Conservation (phyloP, 2,113 vertebrate species). For the Forbesichthys papilliferus region DNA sequence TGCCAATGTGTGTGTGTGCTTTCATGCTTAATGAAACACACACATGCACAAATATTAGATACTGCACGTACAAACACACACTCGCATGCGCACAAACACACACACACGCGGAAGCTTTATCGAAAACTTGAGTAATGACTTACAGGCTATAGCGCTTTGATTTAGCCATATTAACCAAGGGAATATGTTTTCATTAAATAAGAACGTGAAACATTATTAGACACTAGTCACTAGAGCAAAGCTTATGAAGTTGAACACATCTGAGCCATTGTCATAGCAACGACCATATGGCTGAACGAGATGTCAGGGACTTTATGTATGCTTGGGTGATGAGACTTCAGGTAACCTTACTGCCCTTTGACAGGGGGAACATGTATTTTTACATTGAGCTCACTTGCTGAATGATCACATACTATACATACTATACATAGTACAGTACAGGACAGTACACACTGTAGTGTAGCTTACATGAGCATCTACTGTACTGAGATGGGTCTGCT, state of each 20-base stretch:
- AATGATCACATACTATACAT: no score
- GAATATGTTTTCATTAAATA: neutral
- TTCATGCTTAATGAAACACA: conserved; percentile 10
- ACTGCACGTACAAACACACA: conserved; percentile 10
- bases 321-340: no score
- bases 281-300: conserved; percentile 9
- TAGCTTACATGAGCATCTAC: no score
- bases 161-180: conserved; percentile 16
- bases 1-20: neutral
- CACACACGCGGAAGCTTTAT: conserved; percentile 33
- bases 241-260: conserved; percentile 29
- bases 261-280: conserved; percentile 6
- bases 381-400: no score
- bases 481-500: no score
- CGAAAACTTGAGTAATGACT: conserved; percentile 37
- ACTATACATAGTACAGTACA: no score
- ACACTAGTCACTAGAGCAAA: conserved; percentile 19
- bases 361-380: no score
- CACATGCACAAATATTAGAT: conserved; percentile 7
- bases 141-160: conserved; percentile 26
- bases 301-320: conserved; percentile 13
- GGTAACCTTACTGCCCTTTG: no score
- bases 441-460: no score
- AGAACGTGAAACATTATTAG: conserved; percentile 22
- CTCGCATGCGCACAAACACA: conserved; percentile 17